Base-by-base conservation (phyloP, 1,140 invertebrate species). In the Macrocentrus cingulum region DNA sequence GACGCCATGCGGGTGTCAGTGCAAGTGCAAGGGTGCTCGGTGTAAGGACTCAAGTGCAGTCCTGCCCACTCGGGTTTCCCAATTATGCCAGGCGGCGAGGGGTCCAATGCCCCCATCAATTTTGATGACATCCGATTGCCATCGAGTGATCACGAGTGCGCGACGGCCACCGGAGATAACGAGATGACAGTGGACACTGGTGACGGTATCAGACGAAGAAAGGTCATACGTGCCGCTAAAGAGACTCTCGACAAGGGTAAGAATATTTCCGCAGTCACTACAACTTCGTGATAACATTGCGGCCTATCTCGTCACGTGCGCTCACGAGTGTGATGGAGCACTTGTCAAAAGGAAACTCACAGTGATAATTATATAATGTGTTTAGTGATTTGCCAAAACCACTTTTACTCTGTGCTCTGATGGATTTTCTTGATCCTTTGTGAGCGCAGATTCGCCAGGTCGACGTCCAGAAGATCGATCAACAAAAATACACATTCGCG, bases 211-310 rank as follows among this genome's bases (percentile, higher is more conserved):
- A 72, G 79, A 64, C 76, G 81, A 58, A 77, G 83, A 66, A 85
- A 84, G 76, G 77, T 86, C 69, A 82, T 86, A 65, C 77, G 83
- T 65, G 82, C 81, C 66, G 85, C 85, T 54, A 84, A 84, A 76
- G 81, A 85, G 65, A 85, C 84, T 49, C 71, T 85, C 54, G 84
- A 84, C 66, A 84, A 83, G 75, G 85, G 85, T 85, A 71, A 76
- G 74, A 57, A 13, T 18, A 7, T 29, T n/a, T n/a, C n/a, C n/a
- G n/a, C n/a, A n/a, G n/a, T n/a, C n/a, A n/a, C n/a, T n/a, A n/a
- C n/a, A n/a, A n/a, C n/a, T n/a, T n/a, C n/a, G n/a, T n/a, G n/a
- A n/a, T n/a, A n/a, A n/a, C n/a, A n/a, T n/a, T n/a, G n/a, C n/a
- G n/a, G 25, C 25, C 25, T 29, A 29, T 29, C 9, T 29, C 25